Conservation (phyloP, 2,888 invertebrate species). For the Tipula helvola region DNA sequence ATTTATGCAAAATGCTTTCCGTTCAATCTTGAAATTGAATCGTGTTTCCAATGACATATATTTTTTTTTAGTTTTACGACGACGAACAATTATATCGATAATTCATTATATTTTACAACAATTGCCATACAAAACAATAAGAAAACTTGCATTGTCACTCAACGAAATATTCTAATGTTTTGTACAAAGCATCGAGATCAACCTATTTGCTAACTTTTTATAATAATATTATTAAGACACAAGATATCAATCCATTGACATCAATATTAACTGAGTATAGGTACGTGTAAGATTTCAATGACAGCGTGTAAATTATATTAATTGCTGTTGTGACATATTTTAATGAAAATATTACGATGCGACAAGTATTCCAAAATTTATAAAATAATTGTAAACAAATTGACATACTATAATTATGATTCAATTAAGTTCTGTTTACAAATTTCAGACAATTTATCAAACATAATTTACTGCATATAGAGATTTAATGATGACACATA, state of each 20-base stretch:
- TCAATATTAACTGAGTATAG: neutral
- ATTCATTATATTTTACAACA: neutral
- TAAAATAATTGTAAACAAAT: neutral
- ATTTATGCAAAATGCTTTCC: neutral
- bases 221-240: neutral
- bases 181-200: neutral
- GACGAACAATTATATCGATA: neutral
- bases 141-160: neutral
- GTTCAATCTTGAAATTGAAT: neutral
- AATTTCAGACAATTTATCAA: neutral
- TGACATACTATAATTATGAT: neutral
- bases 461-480: neutral
- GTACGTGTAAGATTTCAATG: neutral
- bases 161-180: neutral
- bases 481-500: neutral
- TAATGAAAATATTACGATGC: neutral
- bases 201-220: neutral
- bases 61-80: neutral
- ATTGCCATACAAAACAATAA: neutral
- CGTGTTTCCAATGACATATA: neutral
- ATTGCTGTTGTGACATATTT: neutral
- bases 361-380: neutral
- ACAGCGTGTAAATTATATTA: neutral
- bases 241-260: neutral
- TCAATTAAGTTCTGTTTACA: neutral